A percentile compares a stretch with the other conserved stretches of the same genome.
These are phyloP conservation scores for Sebastes schlegelii DNA, from an alignment of 2,113 vertebrate genomes.

Conservation along the genomic window DNA sequence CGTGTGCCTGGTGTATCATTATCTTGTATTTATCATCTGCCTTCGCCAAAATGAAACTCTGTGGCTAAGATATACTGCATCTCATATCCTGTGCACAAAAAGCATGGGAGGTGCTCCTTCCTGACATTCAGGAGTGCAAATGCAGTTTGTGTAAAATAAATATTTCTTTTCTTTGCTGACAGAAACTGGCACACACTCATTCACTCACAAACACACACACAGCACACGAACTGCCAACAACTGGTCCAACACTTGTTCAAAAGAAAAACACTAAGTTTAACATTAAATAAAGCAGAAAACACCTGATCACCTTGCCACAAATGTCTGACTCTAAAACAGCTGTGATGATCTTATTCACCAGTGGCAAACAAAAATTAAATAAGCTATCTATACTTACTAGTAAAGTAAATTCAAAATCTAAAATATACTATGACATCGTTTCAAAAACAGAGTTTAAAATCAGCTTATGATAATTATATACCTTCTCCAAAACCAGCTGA, in stretches of 20 bases:
- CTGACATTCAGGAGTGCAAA: constrained; percentile 74
- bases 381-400: background rate
- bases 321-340: constrained; percentile 1
- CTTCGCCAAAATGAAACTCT: constrained; percentile 23
- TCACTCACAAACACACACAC: constrained; percentile 39
- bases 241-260: constrained; percentile 35
- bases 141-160: constrained; percentile 68
- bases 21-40: constrained; percentile 27
- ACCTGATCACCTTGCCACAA: constrained; percentile 19
- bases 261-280: constrained; percentile 37
- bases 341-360: background rate
- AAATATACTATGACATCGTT: constrained; percentile 35
- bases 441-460: constrained; percentile 31
- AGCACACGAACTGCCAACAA: constrained; percentile 8
- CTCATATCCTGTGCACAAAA: constrained; percentile 58
- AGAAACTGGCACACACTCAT: constrained; percentile 41
- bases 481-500: constrained; percentile 21
- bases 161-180: constrained; percentile 44
- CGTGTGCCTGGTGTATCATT: constrained; percentile 21
- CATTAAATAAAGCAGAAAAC: constrained; percentile 48
- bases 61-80: constrained; percentile 45
- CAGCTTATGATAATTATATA: constrained; percentile 9
- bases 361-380: constrained; percentile 21
- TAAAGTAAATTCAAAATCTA: constrained; percentile 26
- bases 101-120: constrained; percentile 58